phyloP scores from a whole-genome alignment of 2,888 invertebrate species.

The Phortica okadai region DNA sequence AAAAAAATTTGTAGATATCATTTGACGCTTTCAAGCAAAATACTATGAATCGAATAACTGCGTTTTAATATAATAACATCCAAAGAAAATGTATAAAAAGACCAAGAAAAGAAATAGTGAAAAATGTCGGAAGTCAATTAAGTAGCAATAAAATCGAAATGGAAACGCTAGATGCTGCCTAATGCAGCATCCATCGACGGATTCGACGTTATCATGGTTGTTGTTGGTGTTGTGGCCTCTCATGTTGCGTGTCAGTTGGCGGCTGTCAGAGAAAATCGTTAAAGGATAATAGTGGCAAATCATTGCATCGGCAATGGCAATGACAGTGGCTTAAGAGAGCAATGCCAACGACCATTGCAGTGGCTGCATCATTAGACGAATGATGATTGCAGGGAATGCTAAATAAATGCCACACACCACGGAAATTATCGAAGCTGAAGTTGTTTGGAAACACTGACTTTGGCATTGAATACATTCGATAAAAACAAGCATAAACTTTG shows the following conservation, averaged over 20 bases:
- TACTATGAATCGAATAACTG: too few species aligned
- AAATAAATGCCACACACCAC: slow-evolving; percentile 18
- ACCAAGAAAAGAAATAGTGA: neutral
- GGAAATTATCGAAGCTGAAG: too few species aligned
- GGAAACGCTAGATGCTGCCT: neutral
- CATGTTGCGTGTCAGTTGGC: too few species aligned
- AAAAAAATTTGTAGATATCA: too few species aligned
- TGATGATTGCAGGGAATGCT: slow-evolving; percentile 33
- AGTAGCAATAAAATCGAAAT: slow-evolving; percentile 16
- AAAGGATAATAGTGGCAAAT: slow-evolving; percentile 22
- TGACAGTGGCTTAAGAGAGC: neutral
- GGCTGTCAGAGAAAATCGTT: neutral
- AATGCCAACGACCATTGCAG: neutral
- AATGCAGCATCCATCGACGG: neutral
- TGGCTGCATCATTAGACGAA: slow-evolving; percentile 17
- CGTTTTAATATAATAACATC: too few species aligned
- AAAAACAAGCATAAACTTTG: too few species aligned
- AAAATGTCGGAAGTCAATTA: slow-evolving; percentile 30
- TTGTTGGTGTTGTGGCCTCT: too few species aligned
- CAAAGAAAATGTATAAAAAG: neutral
- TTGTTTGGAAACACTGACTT: too few species aligned
- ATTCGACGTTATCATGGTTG: too few species aligned
- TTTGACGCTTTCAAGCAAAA: too few species aligned
- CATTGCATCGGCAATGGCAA: neutral
- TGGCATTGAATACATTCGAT: too few species aligned